phyloP scores from a whole-genome alignment of 2,888 invertebrate genomes.

The Andricus quercusramuli region DNA sequence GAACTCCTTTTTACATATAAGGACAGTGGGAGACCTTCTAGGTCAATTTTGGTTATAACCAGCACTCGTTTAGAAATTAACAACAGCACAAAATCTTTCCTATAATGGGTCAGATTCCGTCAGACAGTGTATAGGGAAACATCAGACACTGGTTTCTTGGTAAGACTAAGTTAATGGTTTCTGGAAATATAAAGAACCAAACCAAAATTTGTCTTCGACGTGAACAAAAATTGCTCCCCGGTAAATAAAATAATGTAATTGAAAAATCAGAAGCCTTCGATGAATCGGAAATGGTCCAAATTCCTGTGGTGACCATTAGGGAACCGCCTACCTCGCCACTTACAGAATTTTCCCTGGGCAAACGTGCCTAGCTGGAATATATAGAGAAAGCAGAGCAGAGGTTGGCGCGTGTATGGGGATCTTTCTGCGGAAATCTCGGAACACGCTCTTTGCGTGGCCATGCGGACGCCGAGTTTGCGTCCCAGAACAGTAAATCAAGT shows the following conservation, averaged over 20 bases:
- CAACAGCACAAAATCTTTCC: no score
- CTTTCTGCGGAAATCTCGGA: constrained; percentile 64
- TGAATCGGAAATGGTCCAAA: background rate
- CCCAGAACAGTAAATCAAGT: constrained; percentile 72
- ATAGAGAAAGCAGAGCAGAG: constrained; percentile 2
- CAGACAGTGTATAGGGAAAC: no score
- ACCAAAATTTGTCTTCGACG: no score
- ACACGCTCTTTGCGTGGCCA: constrained; percentile 72
- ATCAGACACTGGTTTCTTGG: no score
- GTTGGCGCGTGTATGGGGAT: constrained; percentile 33
- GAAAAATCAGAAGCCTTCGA: background rate
- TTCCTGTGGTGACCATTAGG: background rate
- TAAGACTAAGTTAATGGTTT: no score
- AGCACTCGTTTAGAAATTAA: no score
- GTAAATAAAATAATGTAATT: background rate
- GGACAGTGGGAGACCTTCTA: no score
- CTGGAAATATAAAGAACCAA: no score
- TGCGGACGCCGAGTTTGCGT: constrained; percentile 51
- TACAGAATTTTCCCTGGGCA: background rate
- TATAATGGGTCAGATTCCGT: no score
- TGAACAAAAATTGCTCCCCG: no score
- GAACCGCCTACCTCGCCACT: no score
- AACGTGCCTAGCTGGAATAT: background rate
- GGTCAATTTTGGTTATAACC: no score
- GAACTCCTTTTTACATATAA: background rate